Base-by-base conservation (phyloP, 2,113 vertebrate genomes). In the Capreolus pygargus region DNA sequence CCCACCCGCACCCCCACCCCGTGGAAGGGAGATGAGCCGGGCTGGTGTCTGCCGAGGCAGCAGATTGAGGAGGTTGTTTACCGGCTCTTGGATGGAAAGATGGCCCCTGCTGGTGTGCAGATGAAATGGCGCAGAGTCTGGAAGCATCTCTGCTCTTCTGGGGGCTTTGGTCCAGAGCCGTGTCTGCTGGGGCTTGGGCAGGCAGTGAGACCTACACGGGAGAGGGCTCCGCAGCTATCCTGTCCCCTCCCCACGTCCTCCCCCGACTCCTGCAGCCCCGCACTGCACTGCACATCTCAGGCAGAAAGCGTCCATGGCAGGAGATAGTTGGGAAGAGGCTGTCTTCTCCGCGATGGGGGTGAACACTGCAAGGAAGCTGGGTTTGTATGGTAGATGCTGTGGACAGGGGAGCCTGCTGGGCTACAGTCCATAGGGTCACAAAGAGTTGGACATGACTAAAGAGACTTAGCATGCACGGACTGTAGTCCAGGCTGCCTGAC, bases 241-340 rank as follows among this genome's bases (percentile, higher is more conserved):
- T 1, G 6, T 7, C 50, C 14, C 28, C 21, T 28, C 1, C 15
- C 23, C 16, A 23, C 21, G 2, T 3, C 43, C 6, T 28, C 36
- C 17, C 11, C 15, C 6, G 0, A 15, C 30, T 19, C 23, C 54
- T 55, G 17, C 33, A 3, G 28, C 15, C 39, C 36, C 78, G 21
- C 6, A 0, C 70, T 17, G 82, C 7, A 1, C 13, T 50, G 8
- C 30, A 3, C 3, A 3, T 54, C 36, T 78, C 76, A 39, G n/a
- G 61, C 54, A 83, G 95, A 54, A 91, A 45, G 28, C 13, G 0
- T 23, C 19, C 19, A 23, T 3, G 3, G 52, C 39, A 52, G 91
- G 12, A 79, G 36, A 6, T 2, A 7, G 5, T 11, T 14, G 36
- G 93, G n/a, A 47, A 36, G 27, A 93, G 55, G 16, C 52, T 60